phyloP scores from a whole-genome alignment of 2,888 invertebrate species.

The Caenorhabditis angaria region DNA sequence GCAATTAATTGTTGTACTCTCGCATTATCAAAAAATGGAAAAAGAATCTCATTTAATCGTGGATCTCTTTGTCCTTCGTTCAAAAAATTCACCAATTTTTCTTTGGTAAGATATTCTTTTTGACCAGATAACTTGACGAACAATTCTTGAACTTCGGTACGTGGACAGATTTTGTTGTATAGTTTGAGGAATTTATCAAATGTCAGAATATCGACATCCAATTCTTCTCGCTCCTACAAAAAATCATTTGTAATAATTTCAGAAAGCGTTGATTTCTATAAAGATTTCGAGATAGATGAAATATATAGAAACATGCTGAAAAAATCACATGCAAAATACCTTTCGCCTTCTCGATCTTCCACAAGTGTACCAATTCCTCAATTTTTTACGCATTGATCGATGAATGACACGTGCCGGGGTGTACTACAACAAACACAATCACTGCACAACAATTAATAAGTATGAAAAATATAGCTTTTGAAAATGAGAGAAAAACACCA shows the following conservation, averaged over 20 bases:
- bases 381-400: conserved; percentile 58
- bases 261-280: not conserved
- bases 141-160: conserved; percentile 97
- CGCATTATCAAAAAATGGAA: conserved; percentile 93
- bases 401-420: conserved; percentile 59
- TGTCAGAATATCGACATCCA: conserved; percentile 92
- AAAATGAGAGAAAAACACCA: not conserved
- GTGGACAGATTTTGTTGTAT: conserved; percentile 97
- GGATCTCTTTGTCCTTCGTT: conserved; percentile 91
- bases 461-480: not conserved
- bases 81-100: conserved; percentile 66
- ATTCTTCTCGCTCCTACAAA: conserved; percentile 82
- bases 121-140: conserved; percentile 77
- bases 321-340: conserved; percentile 35
- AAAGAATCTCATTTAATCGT: conserved; percentile 95
- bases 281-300: not conserved
- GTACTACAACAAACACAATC: conserved; percentile 45
- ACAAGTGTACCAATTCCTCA: conserved; percentile 65
- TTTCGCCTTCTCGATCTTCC: conserved; percentile 46
- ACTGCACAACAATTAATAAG: conserved; percentile 8
- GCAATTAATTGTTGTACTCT: conserved; percentile 90
- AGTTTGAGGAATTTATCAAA: conserved; percentile 98
- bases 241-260: conserved; percentile 19
- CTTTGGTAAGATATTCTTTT: conserved; percentile 70
- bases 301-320: not conserved